Base-by-base conservation (phyloP, 92 coral and sea anemone species). In the Metridium senile region DNA sequence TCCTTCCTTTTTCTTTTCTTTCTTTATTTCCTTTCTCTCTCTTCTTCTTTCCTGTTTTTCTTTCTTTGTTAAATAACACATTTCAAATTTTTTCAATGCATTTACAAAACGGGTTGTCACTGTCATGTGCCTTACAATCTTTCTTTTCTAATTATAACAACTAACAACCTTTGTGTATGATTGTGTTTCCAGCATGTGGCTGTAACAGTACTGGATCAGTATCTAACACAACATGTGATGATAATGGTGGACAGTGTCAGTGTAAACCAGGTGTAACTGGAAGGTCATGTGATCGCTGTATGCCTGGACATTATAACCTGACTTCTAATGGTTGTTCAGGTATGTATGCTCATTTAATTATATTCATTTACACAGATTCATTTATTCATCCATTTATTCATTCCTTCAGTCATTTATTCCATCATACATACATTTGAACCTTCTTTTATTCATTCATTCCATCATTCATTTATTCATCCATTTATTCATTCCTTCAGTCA, bases 181-280 rank as follows among this genome's bases (percentile, higher is more conserved):
- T 49, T 1, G 79, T 70, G 17, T 54, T 13, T 54, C 2, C 58
- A 95, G 99, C 91, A 23, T 95, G 99, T 74, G 62, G 77, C 21
- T 95, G 99, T 69, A 83, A 80, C 79, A 66, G 66, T 19, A 78
- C 74, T 21, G 99, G 99, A 34, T 81, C 97, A 45, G 43, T 62
- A 58, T 75, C 69, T 67, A 91, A 82, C 67, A 78, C 93, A 68
- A 70, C 58, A 1, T 95, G 99, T 75, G 71, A 79, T 31, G 78
- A 66, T 10, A 77, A 84, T 25, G 97, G 99, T 59, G 99, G 99
- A 11, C 97, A 89, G 69, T 95, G 99, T 54, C 89, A 66, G n/a
- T 95, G 99, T 75, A 87, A 95, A 63, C 95, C 89, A 20, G 99
- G 99, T 31, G 99, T 95, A 27, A 87, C 92, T 22, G 99, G 99